Evolutionary conservation across 2,797 vertebrate genomes (phyloP), one percentile per base, ranked within the genome.

Genomic region (Lophius americanus): DNA sequence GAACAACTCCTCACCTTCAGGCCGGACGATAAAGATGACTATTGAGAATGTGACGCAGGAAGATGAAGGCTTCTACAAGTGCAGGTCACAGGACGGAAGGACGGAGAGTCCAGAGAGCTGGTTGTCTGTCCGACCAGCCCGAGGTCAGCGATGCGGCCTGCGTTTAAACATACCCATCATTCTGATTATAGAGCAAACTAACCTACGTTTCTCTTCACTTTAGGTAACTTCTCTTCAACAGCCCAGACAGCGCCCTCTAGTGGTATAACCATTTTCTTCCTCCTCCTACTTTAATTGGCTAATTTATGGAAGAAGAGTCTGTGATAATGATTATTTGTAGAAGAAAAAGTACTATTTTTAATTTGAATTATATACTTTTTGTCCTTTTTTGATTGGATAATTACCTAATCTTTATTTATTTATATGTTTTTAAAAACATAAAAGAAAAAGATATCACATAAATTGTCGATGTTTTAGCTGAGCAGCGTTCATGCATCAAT

Each of bases 61-160:
- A 3, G 50, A 92, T 1, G 79, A 92, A 74, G 91, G 91, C 37
- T 69, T 74, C 37, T 91, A 93, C 74, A 89, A 76, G 53, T 93
- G 92, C 78, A 78, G 52, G 0, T 82, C 81, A 7, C 7, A 0
- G 5, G 81, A 78, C 42, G 9, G 68, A 55, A 62, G 37, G 56
- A 51, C 69, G 70, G 70, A 86, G 79, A 91, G 88, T 76, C 71
- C 81, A 43, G 85, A 82, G 64, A 89, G 81, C 69, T 90, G 88
- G 86, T 58, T 93, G 39, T 88, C 89, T 59, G 90, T 91, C 37
- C 81, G 39, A 63, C 60, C 68, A 56, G 51, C 72, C 47, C 11
- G 0, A 79, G 73, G 79, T 84, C 47, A 44, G 75, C 32, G 14
- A 6, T 10, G 7, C 1, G 23, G 23, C 23, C 23, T 23, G 23